These are phyloP conservation scores for Himalopsyche phryganea DNA, from an alignment of 1,140 invertebrate genomes.

Conservation along the genomic window DNA sequence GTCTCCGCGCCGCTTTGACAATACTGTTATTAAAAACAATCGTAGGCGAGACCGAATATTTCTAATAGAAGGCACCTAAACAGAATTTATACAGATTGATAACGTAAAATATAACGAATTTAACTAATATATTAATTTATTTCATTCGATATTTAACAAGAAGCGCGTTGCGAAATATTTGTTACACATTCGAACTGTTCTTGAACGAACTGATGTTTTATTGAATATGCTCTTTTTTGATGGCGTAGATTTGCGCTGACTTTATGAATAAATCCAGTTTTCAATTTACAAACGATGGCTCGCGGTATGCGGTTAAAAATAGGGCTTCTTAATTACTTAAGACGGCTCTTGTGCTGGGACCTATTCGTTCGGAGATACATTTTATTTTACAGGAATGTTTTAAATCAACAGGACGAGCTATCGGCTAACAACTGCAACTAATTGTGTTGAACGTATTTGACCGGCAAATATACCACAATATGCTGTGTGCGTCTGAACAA, in stretches of 20 bases:
- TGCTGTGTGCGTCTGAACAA: slow-evolving; percentile 23
- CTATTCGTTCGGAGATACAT: slow-evolving; percentile 11
- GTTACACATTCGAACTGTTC: neutral
- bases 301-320: neutral
- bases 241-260: too few relatives aligned
- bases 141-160: slow-evolving; percentile 13
- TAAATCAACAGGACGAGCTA: neutral
- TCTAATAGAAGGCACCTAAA: slow-evolving; percentile 32
- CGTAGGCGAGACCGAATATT: slow-evolving; percentile 11
- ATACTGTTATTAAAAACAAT: too few relatives aligned
- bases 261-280: too few relatives aligned
- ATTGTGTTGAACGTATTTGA: slow-evolving; percentile 24
- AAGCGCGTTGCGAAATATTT: slow-evolving; percentile 7
- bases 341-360: slow-evolving; percentile 26
- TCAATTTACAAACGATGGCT: neutral
- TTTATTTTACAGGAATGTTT: neutral
- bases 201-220: too few relatives aligned
- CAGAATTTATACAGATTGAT: slow-evolving; percentile 17
- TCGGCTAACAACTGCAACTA: slow-evolving; percentile 12
- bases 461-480: slow-evolving; percentile 30
- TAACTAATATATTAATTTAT: slow-evolving; percentile 11
- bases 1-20: too few relatives aligned
- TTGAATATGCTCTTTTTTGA: too few relatives aligned
- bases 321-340: slow-evolving; percentile 10
- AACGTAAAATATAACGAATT: slow-evolving; percentile 5